Evolutionary conservation across 2,113 vertebrate species (phyloP).

Genomic region (Potamarius usumacintae): DNA sequence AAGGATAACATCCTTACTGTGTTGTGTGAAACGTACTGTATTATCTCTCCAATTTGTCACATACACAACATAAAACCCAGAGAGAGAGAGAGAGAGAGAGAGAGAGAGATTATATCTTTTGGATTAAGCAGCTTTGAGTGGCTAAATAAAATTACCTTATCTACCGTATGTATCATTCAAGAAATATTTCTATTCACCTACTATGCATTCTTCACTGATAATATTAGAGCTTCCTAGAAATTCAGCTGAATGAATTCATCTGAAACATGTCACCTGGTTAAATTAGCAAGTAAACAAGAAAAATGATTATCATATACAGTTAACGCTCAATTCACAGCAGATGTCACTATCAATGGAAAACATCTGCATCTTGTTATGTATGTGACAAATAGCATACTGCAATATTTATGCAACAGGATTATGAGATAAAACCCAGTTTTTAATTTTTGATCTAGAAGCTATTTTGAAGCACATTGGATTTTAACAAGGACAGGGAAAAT

Average conservation of each 20-base stretch:
- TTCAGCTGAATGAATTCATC: neutral
- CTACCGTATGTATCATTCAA: neutral
- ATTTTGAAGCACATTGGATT: neutral
- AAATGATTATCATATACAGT: conserved; percentile 21
- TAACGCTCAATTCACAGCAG: conserved; percentile 15
- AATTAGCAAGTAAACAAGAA: conserved; percentile 16
- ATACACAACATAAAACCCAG: neutral
- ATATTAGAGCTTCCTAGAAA: neutral
- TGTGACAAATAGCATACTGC: conserved; percentile 4
- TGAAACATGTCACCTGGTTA: conserved; percentile 19
- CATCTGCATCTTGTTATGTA: conserved; percentile 14
- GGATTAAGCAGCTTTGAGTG: neutral
- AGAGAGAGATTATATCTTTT: neutral
- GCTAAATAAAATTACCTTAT: neutral
- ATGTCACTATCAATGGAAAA: conserved; percentile 15
- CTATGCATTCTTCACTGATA: neutral
- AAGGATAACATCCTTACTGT: neutral
- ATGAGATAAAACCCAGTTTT: neutral
- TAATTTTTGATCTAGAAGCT: neutral
- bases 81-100: neutral
- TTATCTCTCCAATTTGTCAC: neutral
- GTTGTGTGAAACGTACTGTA: neutral
- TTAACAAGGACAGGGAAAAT: neutral
- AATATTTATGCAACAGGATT: conserved; percentile 5
- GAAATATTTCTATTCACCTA: neutral